These are phyloP conservation scores for Macroglossus sobrinus DNA, from an alignment of 2,113 vertebrate genomes.

Conservation along the genomic window DNA sequence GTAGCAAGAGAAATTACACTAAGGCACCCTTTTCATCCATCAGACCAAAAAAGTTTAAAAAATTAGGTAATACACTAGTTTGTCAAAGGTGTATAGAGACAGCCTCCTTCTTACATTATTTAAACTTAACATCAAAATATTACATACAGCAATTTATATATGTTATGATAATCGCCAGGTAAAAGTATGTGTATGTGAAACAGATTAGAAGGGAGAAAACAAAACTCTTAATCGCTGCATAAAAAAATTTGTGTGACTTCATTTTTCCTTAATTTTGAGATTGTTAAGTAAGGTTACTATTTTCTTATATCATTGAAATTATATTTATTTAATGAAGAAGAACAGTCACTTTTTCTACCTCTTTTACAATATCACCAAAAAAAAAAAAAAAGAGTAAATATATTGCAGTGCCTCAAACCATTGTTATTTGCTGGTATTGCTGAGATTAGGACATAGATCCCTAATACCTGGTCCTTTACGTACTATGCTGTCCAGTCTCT, in stretches of 20 bases:
- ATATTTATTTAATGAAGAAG: background rate
- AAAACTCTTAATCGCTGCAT: background rate
- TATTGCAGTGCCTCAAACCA: background rate
- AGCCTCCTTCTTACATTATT: background rate
- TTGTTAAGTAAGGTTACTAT: background rate
- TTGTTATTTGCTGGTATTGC: background rate
- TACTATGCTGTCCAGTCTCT: background rate
- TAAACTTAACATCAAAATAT: background rate
- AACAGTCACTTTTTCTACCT: background rate
- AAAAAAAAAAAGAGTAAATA: background rate
- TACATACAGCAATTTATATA: background rate
- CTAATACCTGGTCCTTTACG: background rate
- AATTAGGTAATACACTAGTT: background rate
- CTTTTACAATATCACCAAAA: background rate
- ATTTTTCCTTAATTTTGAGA: background rate
- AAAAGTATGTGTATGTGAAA: background rate
- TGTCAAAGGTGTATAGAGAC: background rate
- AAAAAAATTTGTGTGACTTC: background rate
- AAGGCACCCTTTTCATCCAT: background rate
- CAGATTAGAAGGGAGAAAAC: background rate
- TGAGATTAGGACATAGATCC: background rate
- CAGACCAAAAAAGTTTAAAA: background rate
- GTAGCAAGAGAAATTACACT: background rate
- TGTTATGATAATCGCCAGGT: background rate
- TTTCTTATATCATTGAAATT: background rate